Percentiles rank a stretch among this genome's conserved stretches.
Evolutionary conservation across 2,888 invertebrate species (phyloP).

Genomic region (Parascotia fuliginaria): DNA sequence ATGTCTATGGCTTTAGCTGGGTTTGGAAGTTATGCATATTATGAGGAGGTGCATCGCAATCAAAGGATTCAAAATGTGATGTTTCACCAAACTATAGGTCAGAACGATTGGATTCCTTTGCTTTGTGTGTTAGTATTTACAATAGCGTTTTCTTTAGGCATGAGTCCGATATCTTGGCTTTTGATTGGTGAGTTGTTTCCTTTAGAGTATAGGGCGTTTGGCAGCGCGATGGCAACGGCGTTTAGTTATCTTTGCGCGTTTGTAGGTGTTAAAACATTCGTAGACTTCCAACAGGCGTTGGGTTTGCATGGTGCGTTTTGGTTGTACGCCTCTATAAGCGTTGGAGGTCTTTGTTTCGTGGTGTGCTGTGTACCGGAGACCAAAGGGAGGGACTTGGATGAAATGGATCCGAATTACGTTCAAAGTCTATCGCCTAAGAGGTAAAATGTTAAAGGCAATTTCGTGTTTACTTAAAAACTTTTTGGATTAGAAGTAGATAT

Average conservation of each 20-base stretch:
- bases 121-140: conserved; percentile 93
- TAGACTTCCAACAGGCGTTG: conserved; percentile 91
- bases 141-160: conserved; percentile 94
- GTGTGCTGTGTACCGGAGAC: conserved; percentile 96
- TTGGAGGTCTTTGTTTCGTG: conserved; percentile 93
- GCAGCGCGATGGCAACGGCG: conserved; percentile 94
- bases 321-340: conserved; percentile 93
- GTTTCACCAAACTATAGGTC: conserved; percentile 83
- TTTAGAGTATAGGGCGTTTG: conserved; percentile 93
- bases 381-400: conserved; percentile 94
- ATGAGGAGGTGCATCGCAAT: conserved; percentile 88
- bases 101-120: conserved; percentile 93
- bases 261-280: conserved; percentile 94
- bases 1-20: conserved; percentile 95
- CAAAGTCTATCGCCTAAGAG: conserved; percentile 78
- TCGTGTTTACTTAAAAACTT: conserved; percentile 39
- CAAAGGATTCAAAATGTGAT: conserved; percentile 81
- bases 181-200: conserved; percentile 94
- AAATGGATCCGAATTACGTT: conserved; percentile 91
- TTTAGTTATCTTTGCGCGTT: conserved; percentile 95
- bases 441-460: conserved; percentile 50
- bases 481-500: conserved; percentile 36
- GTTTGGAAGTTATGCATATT: conserved; percentile 94
- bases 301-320: conserved; percentile 95
- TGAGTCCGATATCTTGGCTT: conserved; percentile 95